These are phyloP conservation scores for Paraplagusia blochii DNA, from an alignment of 2,113 vertebrate species.

Conservation along the genomic window DNA sequence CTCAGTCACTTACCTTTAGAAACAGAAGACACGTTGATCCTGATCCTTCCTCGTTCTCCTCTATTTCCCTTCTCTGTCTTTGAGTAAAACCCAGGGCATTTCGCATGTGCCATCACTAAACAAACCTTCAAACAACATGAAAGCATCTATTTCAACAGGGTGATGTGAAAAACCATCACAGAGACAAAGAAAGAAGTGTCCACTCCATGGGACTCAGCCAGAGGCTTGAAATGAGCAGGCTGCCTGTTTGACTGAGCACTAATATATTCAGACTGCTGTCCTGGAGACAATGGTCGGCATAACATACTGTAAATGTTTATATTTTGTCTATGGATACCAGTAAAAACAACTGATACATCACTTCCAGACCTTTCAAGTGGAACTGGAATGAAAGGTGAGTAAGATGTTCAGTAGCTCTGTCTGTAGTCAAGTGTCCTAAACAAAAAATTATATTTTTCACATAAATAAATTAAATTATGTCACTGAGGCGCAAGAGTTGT, in stretches of 20 bases:
- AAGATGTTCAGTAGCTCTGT: too few species aligned
- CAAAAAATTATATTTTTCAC: too few species aligned
- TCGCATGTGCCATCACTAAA: conserved; percentile 2
- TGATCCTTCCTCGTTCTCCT: too few species aligned
- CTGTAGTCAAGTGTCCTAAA: too few species aligned
- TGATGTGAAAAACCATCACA: conserved; percentile 45
- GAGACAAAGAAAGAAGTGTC: conserved; percentile 27
- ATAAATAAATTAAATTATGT: too few species aligned
- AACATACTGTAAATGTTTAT: conserved; percentile 41
- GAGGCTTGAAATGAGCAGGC: conserved; percentile 35
- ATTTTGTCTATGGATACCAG: not conserved
- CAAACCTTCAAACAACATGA: conserved; percentile 37
- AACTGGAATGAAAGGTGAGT: too few species aligned
- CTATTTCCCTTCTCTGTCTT: not conserved
- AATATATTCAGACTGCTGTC: conserved; percentile 33
- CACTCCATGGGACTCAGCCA: conserved; percentile 14
- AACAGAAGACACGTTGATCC: too few species aligned
- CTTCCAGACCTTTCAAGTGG: too few species aligned
- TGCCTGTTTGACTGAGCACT: conserved; percentile 33
- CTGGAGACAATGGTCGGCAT: conserved; percentile 37
- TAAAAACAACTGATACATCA: too few species aligned
- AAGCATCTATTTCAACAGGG: conserved; percentile 42
- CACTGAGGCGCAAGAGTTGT: too few species aligned
- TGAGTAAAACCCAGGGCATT: too few species aligned
- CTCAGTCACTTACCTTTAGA: too few species aligned